Percentiles rank a stretch among this genome's conserved stretches.
phyloP scores from a whole-genome alignment of 2,888 invertebrate species.

The Phortica okadai region DNA sequence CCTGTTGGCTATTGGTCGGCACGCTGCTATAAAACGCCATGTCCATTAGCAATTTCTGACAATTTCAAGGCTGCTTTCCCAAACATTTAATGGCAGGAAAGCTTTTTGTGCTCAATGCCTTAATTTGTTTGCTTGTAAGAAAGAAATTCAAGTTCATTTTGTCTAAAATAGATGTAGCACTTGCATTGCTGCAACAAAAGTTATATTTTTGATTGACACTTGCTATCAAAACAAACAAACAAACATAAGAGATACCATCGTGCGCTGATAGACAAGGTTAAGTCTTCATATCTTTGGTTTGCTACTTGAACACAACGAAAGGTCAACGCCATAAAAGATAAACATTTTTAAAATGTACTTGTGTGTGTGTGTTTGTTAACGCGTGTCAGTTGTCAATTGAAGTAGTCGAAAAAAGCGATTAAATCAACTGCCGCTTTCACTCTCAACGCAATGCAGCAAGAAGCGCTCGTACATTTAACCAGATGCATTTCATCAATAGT shows the following conservation, averaged over 20 bases:
- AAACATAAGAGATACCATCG: too few species aligned
- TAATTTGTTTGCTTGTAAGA: conserved; percentile 13
- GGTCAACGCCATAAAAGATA: neutral
- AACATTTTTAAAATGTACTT: conserved; percentile 1
- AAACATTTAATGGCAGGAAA: neutral
- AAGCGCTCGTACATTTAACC: neutral
- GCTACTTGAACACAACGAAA: too few species aligned
- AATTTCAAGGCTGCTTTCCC: conserved; percentile 17
- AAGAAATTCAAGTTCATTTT: conserved; percentile 50
- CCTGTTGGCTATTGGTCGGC: neutral
- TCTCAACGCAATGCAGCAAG: conserved; percentile 41
- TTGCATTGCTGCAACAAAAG: too few species aligned
- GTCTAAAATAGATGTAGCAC: neutral
- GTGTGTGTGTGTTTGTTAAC: neutral
- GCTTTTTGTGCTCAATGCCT: neutral
- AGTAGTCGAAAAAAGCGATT: conserved; percentile 60
- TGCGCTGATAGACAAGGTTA: too few species aligned
- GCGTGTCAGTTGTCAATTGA: conserved; percentile 61
- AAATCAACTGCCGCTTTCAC: conserved; percentile 73
- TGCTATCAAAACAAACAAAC: too few species aligned
- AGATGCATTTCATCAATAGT: conserved; percentile 33
- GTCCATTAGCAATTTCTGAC: conserved; percentile 7
- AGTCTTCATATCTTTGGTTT: too few species aligned
- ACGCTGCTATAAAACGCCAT: conserved; percentile 1
- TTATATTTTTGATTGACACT: too few species aligned